Conservation (phyloP, 2,797 vertebrate genomes). For the Amblyraja radiata region DNA sequence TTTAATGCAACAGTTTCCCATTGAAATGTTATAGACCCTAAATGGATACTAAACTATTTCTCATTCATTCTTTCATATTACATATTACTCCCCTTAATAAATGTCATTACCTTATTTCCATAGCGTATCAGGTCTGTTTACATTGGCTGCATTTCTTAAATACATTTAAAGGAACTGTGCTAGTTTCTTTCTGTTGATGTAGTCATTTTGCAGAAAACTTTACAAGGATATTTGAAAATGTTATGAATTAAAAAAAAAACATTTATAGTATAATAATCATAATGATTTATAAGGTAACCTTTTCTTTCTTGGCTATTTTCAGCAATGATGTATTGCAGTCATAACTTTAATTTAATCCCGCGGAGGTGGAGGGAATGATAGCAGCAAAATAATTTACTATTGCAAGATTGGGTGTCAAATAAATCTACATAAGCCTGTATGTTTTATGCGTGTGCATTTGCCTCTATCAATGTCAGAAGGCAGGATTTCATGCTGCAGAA, state of each 20-base stretch:
- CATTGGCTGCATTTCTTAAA: constrained; percentile 11
- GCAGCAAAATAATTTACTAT: constrained; percentile 24
- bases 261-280: constrained; percentile 29
- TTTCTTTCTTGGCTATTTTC: constrained; percentile 1
- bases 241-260: background rate
- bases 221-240: background rate
- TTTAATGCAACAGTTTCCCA: background rate
- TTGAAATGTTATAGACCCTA: background rate
- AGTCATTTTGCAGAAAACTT: background rate
- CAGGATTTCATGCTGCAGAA: background rate
- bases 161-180: background rate
- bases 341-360: background rate
- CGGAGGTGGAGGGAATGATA: background rate
- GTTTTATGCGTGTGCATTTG: background rate
- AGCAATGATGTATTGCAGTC: constrained; percentile 7
- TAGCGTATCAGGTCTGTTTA: background rate
- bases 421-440: background rate
- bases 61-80: background rate
- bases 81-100: background rate
- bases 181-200: constrained; percentile 15
- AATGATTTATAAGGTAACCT: constrained; percentile 20
- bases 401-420: constrained; percentile 14
- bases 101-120: background rate
- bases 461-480: background rate
- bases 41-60: background rate